phyloP scores from a whole-genome alignment of 1,140 invertebrate genomes.

The Paramacrobiotus metropolitanus region DNA sequence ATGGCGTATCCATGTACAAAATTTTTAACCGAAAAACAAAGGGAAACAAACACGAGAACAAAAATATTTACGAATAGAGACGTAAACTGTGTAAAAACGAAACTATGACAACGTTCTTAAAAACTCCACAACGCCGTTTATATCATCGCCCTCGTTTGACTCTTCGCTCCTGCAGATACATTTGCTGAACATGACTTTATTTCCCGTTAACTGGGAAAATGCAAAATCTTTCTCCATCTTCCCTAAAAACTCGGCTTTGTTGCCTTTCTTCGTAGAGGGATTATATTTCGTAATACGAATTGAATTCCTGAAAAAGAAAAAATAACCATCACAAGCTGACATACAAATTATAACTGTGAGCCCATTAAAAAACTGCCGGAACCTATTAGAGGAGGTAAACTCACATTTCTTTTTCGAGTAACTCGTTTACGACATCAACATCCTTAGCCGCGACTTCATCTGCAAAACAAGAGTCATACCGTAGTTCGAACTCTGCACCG shows the following conservation, averaged over 20 bases:
- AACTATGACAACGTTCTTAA: not conserved
- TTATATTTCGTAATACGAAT: slow-evolving; percentile 1
- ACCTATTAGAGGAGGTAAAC: too few relatives aligned
- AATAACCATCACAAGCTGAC: too few relatives aligned
- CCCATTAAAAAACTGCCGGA: too few relatives aligned
- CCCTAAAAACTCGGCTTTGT: not conserved
- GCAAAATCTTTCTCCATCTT: not conserved
- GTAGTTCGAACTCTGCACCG: too few relatives aligned
- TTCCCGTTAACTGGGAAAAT: not conserved
- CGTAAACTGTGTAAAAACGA: too few relatives aligned
- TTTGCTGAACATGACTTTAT: not conserved
- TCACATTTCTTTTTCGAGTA: not conserved
- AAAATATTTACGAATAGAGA: too few relatives aligned
- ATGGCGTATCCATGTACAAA: too few relatives aligned
- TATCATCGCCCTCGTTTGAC: not conserved
- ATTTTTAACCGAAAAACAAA: too few relatives aligned
- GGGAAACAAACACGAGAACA: too few relatives aligned
- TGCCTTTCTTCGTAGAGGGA: not conserved
- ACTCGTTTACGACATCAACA: not conserved
- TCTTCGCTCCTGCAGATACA: not conserved
- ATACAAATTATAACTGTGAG: too few relatives aligned
- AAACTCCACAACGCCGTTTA: not conserved
- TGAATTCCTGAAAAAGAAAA: not conserved
- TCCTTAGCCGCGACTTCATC: not conserved
- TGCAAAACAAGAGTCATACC: too few relatives aligned